Evolutionary conservation across 2,797 vertebrate species (phyloP).

Genomic region (Chaunax sp.): DNA sequence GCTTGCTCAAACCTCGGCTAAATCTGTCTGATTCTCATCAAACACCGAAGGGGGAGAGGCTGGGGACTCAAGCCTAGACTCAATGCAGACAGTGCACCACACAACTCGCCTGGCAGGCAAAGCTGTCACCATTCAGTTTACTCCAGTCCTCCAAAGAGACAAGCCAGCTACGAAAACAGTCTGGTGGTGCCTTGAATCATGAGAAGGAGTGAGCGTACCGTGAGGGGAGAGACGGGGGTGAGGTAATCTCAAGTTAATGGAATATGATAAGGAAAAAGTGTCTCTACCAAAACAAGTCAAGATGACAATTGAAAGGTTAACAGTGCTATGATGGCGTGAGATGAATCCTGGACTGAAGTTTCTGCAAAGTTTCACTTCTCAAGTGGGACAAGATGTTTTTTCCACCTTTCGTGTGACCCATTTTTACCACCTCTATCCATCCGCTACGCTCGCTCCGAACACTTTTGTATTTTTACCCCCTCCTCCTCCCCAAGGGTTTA

Average conservation of each 20-base stretch:
- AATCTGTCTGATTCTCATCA: conserved; percentile 72
- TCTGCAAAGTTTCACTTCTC: conserved; percentile 55
- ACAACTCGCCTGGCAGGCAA: conserved; percentile 70
- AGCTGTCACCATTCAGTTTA: conserved; percentile 71
- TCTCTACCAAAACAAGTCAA: conserved; percentile 58
- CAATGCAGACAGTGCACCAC: conserved; percentile 69
- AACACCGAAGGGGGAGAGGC: conserved; percentile 22
- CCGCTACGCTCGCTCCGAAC: conserved; percentile 12
- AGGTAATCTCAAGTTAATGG: conserved; percentile 65
- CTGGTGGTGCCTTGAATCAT: conserved; percentile 58
- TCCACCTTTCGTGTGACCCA: conserved; percentile 61
- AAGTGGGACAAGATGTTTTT: conserved; percentile 50
- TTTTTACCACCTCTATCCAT: conserved; percentile 54
- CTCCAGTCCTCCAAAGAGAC: conserved; percentile 64
- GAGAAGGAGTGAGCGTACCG: conserved; percentile 25
- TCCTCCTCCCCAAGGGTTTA: conserved; percentile 69
- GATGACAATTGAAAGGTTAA: conserved; percentile 54
- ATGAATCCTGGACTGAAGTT: conserved; percentile 43
- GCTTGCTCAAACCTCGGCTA: conserved; percentile 63
- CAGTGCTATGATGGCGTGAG: neutral
- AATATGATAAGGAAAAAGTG: conserved; percentile 69
- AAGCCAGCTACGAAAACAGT: conserved; percentile 78
- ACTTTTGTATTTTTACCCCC: conserved; percentile 56
- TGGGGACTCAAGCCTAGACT: conserved; percentile 54
- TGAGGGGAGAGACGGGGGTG: conserved; percentile 36